These are phyloP conservation scores for Crocuta crocuta DNA, from an alignment of 2,113 vertebrate species.

Conservation along the genomic window DNA sequence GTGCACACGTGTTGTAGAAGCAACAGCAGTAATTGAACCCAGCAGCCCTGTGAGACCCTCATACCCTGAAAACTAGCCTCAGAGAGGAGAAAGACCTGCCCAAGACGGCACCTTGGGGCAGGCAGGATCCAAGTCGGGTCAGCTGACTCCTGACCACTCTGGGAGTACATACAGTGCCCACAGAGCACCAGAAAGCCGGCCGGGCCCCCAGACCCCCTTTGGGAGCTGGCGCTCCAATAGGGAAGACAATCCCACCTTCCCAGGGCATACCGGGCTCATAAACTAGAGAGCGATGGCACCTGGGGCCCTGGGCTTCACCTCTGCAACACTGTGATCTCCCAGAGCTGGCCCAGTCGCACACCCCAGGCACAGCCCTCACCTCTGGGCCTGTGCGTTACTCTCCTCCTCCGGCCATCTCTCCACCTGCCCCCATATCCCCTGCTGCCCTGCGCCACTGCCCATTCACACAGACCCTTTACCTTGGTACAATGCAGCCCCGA, in stretches of 20 bases:
- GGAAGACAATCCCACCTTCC: not conserved
- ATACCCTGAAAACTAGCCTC: not conserved
- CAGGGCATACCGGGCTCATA: not conserved
- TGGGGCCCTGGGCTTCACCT: not conserved
- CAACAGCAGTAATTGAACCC: not conserved
- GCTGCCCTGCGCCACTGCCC: not conserved
- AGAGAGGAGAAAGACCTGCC: no score
- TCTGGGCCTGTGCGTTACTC: not conserved
- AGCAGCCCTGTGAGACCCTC: not conserved
- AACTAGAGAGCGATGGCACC: not conserved
- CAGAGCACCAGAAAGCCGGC: not conserved
- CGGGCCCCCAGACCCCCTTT: rapidly evolving
- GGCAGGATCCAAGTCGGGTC: not conserved
- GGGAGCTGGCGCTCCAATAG: rapidly evolving
- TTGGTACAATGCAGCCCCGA: not conserved
- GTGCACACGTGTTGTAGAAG: not conserved
- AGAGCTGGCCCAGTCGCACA: not conserved
- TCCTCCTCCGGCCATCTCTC: not conserved
- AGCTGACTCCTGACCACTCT: not conserved
- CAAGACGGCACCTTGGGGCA: rapidly evolving
- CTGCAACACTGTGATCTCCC: not conserved
- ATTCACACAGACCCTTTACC: not conserved
- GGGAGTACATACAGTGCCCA: rapidly evolving
- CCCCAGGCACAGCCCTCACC: not conserved
- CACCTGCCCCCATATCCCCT: not conserved